Base-by-base conservation (phyloP, 2,113 vertebrate species). In the Motacilla tschutschensis region DNA sequence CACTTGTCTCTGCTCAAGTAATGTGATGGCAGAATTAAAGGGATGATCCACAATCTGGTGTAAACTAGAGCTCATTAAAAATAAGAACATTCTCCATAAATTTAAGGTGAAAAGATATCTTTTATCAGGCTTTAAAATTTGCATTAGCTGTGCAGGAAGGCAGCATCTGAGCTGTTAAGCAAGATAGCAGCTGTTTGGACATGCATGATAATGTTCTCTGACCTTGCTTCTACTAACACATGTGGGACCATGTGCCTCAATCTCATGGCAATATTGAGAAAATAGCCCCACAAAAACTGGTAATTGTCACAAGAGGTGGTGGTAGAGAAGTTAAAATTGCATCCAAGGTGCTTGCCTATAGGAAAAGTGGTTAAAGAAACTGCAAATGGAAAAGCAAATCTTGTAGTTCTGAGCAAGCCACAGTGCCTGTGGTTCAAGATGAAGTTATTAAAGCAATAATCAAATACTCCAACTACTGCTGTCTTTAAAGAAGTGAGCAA, bases 1-100 rank as follows among this genome's bases (percentile, higher is more conserved):
- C 92, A 90, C 92, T 94, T 90, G 86, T 93, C 92, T 91, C 72
- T 82, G 76, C 58, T 87, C 62, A 64, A 91, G 87, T 89, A 84
- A 94, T n/a, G 90, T 84, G 86, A 91, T 91, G 87, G 91, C 94
- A 95, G 89, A 93, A 93, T 88, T 93, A 94, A 89, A 92, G 79
- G 76, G 64, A 89, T 94, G 79, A 87, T 85, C 79, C 82, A 89
- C 93, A 95, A 89, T 94, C 94, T 95, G 94, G 82, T 93, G 79
- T 92, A 93, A 93, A 94, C 76, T 81, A 83, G 58, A 81, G 88
- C 92, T 95, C 93, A 94, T 95, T 95, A 94, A 94, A 90, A 89
- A 89, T 90, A 92, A 92, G 82, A 94, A 77, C 72, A 87, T 92
- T 92, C 40, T 83, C 69, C 57, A 85, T 83, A 92, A 92, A 83